These are phyloP conservation scores for Paraescarpia echinospica DNA, from an alignment of 1,140 invertebrate genomes.

Conservation along the genomic window DNA sequence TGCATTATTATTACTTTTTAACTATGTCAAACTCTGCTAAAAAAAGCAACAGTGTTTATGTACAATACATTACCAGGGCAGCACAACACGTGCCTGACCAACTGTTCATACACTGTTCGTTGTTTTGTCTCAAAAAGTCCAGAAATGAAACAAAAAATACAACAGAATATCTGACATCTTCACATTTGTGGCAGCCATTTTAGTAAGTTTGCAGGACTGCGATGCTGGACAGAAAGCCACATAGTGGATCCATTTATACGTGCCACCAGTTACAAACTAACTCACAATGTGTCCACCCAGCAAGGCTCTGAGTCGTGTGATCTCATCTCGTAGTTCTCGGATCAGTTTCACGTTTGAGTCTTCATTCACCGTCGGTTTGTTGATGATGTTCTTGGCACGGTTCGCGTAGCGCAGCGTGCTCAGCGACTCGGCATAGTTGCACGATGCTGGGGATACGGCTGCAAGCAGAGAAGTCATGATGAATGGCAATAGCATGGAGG, in stretches of 20 bases:
- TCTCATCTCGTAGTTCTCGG: conserved; percentile 64
- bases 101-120: too few relatives aligned
- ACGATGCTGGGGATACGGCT: conserved; percentile 67
- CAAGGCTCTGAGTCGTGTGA: conserved; percentile 37
- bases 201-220: too few relatives aligned
- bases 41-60: not conserved
- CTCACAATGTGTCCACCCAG: conserved; percentile 15
- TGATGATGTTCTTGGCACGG: conserved; percentile 83
- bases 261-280: not conserved
- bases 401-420: conserved; percentile 63
- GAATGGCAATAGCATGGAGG: too few relatives aligned
- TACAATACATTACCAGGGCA: too few relatives aligned
- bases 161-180: too few relatives aligned
- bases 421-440: conserved; percentile 58
- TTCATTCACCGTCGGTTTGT: conserved; percentile 92
- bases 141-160: too few relatives aligned
- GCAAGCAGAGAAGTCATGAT: conserved; percentile 19
- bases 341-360: conserved; percentile 66
- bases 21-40: not conserved
- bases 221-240: too few relatives aligned
- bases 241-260: too few relatives aligned
- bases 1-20: too few relatives aligned
- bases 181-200: too few relatives aligned
- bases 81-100: too few relatives aligned
- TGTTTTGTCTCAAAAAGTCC: too few relatives aligned